Evolutionary conservation across 1,140 invertebrate species (phyloP).

Genomic region (Kradibia gibbosae): DNA sequence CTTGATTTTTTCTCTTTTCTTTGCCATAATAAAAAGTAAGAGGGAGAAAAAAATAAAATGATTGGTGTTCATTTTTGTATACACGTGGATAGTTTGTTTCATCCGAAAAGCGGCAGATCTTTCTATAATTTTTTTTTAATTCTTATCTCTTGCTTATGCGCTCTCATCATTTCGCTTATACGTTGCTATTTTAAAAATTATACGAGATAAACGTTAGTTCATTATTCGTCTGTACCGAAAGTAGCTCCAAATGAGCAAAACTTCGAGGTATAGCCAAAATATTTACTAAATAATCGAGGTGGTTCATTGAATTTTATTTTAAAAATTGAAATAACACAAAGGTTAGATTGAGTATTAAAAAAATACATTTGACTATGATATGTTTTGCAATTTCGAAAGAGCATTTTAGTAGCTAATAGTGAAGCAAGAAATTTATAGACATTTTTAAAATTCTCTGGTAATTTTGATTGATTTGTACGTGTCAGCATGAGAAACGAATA

Average conservation of each 20-base stretch:
- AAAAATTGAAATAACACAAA: background rate
- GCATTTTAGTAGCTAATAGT: background rate
- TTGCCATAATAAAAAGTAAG: background rate
- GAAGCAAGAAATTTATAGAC: background rate
- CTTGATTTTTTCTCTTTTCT: background rate
- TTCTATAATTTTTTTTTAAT: background rate
- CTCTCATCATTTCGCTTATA: background rate
- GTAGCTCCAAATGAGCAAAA: background rate
- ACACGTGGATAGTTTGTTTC: conserved; percentile 35
- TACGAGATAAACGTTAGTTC: background rate
- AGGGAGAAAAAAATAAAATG: background rate
- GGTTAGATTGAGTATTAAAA: background rate
- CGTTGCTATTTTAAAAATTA: conserved; percentile 23
- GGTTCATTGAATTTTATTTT: conserved; percentile 19
- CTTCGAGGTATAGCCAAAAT: background rate
- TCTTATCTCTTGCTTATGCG: conserved; percentile 8
- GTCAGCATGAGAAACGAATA: background rate
- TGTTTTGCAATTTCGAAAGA: background rate
- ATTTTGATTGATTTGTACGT: background rate
- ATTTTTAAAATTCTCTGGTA: background rate
- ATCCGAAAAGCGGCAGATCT: background rate
- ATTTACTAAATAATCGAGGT: conserved; percentile 2
- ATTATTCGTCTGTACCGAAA: background rate
- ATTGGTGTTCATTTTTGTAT: conserved; percentile 19
- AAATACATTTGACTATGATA: background rate